phyloP scores from a whole-genome alignment of 2,888 invertebrate species.

The Tenthredo amoena region DNA sequence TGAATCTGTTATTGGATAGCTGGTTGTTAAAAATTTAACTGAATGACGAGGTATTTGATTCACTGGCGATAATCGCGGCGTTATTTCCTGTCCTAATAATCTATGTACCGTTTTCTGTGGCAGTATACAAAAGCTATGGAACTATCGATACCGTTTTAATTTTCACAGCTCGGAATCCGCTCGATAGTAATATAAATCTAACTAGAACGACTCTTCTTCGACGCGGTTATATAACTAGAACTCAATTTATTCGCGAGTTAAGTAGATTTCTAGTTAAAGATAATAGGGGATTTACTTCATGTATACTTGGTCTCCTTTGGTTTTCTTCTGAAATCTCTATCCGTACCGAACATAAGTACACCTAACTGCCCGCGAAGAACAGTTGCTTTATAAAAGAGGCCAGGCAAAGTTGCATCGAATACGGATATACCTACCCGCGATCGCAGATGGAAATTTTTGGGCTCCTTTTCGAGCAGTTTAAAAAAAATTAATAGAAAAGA shows the following conservation, averaged over 20 bases:
- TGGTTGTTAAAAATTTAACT: background rate
- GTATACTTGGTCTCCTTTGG: background rate
- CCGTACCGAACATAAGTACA: background rate
- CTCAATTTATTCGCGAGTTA: conserved; percentile 7
- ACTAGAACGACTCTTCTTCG: background rate
- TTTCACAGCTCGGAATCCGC: background rate
- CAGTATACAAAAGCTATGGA: background rate
- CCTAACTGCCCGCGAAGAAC: background rate
- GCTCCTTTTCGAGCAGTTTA: background rate
- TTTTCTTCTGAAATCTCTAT: background rate
- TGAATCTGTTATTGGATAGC: background rate
- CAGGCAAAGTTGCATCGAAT: background rate
- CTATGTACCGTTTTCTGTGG: background rate
- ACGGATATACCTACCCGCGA: background rate
- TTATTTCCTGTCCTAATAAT: conserved; percentile 10
- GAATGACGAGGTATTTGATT: background rate
- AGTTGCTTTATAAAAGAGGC: background rate
- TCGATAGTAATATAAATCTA: background rate
- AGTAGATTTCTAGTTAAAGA: background rate
- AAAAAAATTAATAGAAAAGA: background rate
- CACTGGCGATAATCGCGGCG: background rate
- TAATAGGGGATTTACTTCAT: background rate
- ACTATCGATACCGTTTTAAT: conserved; percentile 11
- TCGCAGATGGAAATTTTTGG: background rate
- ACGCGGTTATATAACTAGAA: background rate